These are phyloP conservation scores for Triops longicaudatus DNA, from an alignment of 1,140 invertebrate species.

Conservation along the genomic window DNA sequence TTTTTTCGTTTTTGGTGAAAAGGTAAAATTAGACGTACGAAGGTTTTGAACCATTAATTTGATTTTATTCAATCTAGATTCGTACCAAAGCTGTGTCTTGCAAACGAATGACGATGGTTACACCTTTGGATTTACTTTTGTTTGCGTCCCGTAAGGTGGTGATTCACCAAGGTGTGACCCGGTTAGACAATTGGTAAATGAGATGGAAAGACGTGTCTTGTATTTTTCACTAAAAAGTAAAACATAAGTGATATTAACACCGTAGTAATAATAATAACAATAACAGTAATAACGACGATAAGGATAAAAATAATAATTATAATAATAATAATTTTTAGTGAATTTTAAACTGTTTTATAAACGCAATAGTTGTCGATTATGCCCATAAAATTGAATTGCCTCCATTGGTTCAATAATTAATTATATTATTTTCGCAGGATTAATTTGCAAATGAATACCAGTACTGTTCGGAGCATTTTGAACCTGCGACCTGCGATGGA, in stretches of 20 bases:
- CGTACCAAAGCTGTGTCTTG: conserved; percentile 91
- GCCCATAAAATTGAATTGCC: neutral
- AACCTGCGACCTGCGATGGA: conserved; percentile 81
- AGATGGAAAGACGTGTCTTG: neutral
- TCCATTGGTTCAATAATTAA: conserved; percentile 21
- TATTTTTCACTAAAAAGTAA: no score
- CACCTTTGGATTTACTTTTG: conserved; percentile 82
- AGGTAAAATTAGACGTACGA: conserved; percentile 39
- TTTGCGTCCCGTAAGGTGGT: conserved; percentile 87
- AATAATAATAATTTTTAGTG: no score
- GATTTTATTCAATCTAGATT: conserved; percentile 44
- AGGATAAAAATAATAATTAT: no score
- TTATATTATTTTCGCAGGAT: conserved; percentile 49
- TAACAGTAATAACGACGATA: no score
- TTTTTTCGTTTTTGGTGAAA: conserved; percentile 96
- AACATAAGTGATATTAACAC: no score
- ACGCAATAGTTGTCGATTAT: conserved; percentile 35
- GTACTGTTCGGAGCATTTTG: conserved; percentile 65
- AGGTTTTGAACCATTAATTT: neutral
- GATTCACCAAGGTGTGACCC: conserved; percentile 48
- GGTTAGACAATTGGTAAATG: conserved; percentile 65
- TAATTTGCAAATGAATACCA: conserved; percentile 74
- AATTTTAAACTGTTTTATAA: no score
- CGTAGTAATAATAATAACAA: no score
- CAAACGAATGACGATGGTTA: conserved; percentile 95